Base-by-base conservation (phyloP, 2,797 vertebrate species). In the Pyrocephalus nanus region DNA sequence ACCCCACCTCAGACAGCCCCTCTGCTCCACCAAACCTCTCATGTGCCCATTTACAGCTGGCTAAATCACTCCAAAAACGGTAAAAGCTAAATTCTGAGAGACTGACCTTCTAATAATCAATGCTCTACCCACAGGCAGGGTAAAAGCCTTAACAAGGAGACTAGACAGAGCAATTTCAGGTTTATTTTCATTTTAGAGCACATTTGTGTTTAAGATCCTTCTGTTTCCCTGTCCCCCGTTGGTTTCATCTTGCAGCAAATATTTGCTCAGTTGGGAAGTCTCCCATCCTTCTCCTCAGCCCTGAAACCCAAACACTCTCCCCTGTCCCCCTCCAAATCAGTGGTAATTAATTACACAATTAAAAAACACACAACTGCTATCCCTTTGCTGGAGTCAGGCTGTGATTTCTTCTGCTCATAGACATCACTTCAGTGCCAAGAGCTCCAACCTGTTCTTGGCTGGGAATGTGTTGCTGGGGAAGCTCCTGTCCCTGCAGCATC, bases 331-430 rank as follows among this genome's bases (percentile, higher is more conserved):
- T n/a, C 26, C 16, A 43, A 61, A 67, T 18, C 55, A 26, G 40
- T 17, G 0, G 60, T 94, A 96, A 96, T 97, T 96, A 97, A 95
- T 93, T 95, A 92, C 81, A 53, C 54, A 82, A 64, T 40, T 95
- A 93, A 88, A 90, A 90, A 90, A 79, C 75, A 79, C 75, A 36
- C 78, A 66, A 93, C 84, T 88, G 75, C 73, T 88, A 47, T 62
- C 93, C 82, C 85, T 93, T 76, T 74, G 43, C 76, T 92, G 86
- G 94, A 94, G 92, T 67, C 76, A 53, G 81, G 64, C 58, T 76
- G 77, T 3, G 42, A 51, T 94, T 95, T 62, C 91, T 84, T 32
- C 47, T 90, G 69, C 88, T 87, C 87, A 13, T 14, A 75, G 43
- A 43, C 65, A 50, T 64, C 67, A 25, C 30, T 72, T 60, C 80